Conservation (phyloP, 2,888 invertebrate genomes). For the Maniola hyperantus region DNA sequence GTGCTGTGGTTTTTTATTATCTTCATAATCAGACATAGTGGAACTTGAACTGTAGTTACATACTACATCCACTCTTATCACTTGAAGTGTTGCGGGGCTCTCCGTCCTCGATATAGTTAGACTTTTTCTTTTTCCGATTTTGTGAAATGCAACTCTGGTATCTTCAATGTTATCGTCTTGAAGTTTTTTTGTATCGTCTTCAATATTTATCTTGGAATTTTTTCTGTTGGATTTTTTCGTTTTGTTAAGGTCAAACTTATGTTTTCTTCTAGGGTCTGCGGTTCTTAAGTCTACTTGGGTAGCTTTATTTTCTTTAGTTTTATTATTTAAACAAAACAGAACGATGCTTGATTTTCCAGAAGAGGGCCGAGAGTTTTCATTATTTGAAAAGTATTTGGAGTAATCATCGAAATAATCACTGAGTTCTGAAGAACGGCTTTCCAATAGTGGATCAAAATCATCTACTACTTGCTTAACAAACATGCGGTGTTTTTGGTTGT, state of each 20-base stretch:
- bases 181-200: slow-evolving; percentile 41
- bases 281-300: slow-evolving; percentile 53
- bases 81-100: slow-evolving; percentile 76
- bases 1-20: slow-evolving; percentile 46
- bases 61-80: slow-evolving; percentile 77
- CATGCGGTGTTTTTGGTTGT: slow-evolving; percentile 66
- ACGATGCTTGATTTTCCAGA: slow-evolving; percentile 65
- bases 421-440: slow-evolving; percentile 59
- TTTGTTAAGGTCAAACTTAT: slow-evolving; percentile 42
- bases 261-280: slow-evolving; percentile 45
- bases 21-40: slow-evolving; percentile 54
- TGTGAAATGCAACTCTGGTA: slow-evolving; percentile 63
- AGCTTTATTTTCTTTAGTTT: slow-evolving; percentile 56
- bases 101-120: slow-evolving; percentile 72
- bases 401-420: slow-evolving; percentile 69
- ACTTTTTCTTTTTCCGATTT: slow-evolving; percentile 68
- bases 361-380: slow-evolving; percentile 61
- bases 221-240: slow-evolving; percentile 40
- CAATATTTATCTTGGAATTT: slow-evolving; percentile 28
- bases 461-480: slow-evolving; percentile 67
- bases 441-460: slow-evolving; percentile 51
- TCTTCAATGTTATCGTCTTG: slow-evolving; percentile 47
- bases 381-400: slow-evolving; percentile 62
- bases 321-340: slow-evolving; percentile 49
- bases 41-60: slow-evolving; percentile 60